These are phyloP conservation scores for Galendromus occidentalis DNA, from an alignment of 1,140 invertebrate genomes.

Conservation along the genomic window DNA sequence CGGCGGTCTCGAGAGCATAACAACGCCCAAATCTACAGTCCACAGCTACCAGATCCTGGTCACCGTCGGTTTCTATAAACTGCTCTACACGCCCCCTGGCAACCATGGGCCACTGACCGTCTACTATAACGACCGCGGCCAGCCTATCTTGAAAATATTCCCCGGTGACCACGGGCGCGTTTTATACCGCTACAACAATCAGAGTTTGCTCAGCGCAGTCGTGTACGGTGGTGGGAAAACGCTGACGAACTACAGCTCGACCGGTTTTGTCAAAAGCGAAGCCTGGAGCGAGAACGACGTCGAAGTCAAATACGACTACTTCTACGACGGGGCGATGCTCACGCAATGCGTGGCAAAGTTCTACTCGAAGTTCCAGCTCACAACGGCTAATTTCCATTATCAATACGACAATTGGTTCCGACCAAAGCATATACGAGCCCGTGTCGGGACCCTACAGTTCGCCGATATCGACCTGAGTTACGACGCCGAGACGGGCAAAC, in stretches of 20 bases:
- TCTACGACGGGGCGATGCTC: slow-evolving; percentile 67
- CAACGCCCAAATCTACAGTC: slow-evolving; percentile 73
- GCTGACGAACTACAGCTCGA: slow-evolving; percentile 16
- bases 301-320: slow-evolving; percentile 64
- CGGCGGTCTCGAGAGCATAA: slow-evolving; percentile 67
- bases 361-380: slow-evolving; percentile 53
- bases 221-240: slow-evolving; percentile 46
- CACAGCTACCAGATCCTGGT: slow-evolving; percentile 77
- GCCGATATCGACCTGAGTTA: slow-evolving; percentile 53
- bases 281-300: slow-evolving; percentile 37
- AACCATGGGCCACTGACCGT: slow-evolving; percentile 42
- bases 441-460: slow-evolving; percentile 26
- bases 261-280: slow-evolving; percentile 18
- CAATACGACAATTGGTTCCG: slow-evolving; percentile 72
- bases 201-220: slow-evolving; percentile 57
- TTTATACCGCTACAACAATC: slow-evolving; percentile 62
- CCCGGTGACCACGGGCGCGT: slow-evolving; percentile 73
- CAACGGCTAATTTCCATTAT: slow-evolving; percentile 67
- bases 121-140: slow-evolving; percentile 68
- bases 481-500: slow-evolving; percentile 58
- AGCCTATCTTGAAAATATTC: slow-evolving; percentile 65
- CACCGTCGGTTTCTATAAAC: slow-evolving; percentile 74
- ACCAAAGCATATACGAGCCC: slow-evolving; percentile 16
- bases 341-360: slow-evolving; percentile 71
- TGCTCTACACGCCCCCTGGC: slow-evolving; percentile 72